Percentiles rank a stretch among this genome's conserved stretches.
phyloP scores from a whole-genome alignment of 1,140 invertebrate species.

The Notospermus geniculatus region DNA sequence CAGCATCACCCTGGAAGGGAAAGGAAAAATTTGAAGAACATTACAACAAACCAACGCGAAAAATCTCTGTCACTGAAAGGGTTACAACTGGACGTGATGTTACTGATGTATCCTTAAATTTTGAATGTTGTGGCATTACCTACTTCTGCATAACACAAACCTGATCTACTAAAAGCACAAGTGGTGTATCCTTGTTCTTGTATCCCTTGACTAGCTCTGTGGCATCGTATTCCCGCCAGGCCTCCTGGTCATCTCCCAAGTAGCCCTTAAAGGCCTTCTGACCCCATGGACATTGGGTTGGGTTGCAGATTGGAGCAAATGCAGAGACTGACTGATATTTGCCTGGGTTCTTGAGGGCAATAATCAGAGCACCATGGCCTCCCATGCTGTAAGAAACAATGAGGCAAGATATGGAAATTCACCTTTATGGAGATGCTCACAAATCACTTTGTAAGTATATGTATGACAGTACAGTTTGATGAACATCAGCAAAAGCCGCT shows the following conservation, averaged over 20 bases:
- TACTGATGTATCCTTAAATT: too few species aligned
- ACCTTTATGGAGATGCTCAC: too few species aligned
- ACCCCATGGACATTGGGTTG: slow-evolving; percentile 81
- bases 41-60: neutral
- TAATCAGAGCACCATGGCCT: slow-evolving; percentile 92
- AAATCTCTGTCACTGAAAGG: too few species aligned
- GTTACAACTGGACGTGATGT: too few species aligned
- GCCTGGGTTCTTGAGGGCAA: slow-evolving; percentile 87
- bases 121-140: too few species aligned
- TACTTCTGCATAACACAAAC: slow-evolving; percentile 58
- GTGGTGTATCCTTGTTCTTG: slow-evolving; percentile 75
- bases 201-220: slow-evolving; percentile 34
- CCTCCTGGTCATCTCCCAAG: slow-evolving; percentile 66
- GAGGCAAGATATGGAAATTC: too few species aligned
- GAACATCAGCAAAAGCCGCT: too few species aligned
- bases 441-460: too few species aligned
- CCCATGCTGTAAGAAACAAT: slow-evolving; percentile 75
- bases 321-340: slow-evolving; percentile 87
- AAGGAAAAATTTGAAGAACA: neutral
- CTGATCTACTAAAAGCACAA: slow-evolving; percentile 88
- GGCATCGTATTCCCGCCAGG: slow-evolving; percentile 63
- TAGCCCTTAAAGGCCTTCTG: slow-evolving; percentile 80
- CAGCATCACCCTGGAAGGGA: slow-evolving; percentile 70
- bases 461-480: too few species aligned
- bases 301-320: slow-evolving; percentile 96